Conservation (phyloP, 2,888 invertebrate species). For the Drosophila bunnanda region DNA sequence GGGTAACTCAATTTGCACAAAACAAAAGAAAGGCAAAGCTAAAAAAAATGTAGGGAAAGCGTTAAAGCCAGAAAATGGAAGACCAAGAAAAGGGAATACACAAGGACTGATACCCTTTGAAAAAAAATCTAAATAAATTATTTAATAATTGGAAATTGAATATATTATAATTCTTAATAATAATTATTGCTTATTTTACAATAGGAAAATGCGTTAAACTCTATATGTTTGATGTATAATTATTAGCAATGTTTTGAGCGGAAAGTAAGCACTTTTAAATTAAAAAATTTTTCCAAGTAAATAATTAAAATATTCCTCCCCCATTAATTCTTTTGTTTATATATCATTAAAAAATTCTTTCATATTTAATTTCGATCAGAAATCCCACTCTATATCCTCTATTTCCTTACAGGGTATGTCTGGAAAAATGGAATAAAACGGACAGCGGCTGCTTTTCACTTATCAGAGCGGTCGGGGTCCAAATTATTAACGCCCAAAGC, state of each 20-base stretch:
- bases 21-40: constrained; percentile 47
- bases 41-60: background rate
- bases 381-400: background rate
- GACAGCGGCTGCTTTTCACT: constrained; percentile 64
- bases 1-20: constrained; percentile 71
- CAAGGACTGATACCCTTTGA: constrained; percentile 3
- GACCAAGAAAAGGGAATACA: too few relatives aligned
- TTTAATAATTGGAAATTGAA: background rate
- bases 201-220: too few relatives aligned
- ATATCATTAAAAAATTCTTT: background rate
- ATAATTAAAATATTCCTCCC: background rate
- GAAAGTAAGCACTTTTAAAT: background rate
- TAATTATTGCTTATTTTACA: too few relatives aligned
- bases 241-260: background rate
- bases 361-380: background rate
- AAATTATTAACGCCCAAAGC: constrained; percentile 81
- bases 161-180: background rate
- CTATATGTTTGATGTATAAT: background rate
- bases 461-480: constrained; percentile 65
- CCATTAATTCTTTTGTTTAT: background rate
- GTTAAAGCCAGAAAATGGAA: constrained; percentile 9
- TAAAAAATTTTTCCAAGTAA: background rate
- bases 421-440: constrained; percentile 62
- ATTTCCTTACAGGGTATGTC: constrained; percentile 22
- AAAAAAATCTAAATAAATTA: background rate